Percentiles rank a stretch among this genome's conserved stretches.
Conservation (phyloP, 2,888 invertebrate genomes). For the Stenolophus ochropezus region DNA sequence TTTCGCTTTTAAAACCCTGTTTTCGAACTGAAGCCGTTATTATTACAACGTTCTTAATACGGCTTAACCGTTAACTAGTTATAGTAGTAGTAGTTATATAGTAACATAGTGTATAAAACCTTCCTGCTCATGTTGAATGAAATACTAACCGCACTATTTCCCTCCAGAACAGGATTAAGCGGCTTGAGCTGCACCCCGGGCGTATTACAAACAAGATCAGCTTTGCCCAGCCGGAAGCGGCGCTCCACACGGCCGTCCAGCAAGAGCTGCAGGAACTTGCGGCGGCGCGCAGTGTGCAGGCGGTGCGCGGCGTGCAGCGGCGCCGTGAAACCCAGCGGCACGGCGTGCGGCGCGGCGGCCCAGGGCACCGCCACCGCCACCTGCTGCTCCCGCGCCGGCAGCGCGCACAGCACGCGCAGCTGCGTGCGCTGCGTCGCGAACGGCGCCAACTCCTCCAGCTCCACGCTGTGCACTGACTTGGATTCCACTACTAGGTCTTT, state of each 20-base stretch:
- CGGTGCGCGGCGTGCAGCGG: constrained; percentile 88
- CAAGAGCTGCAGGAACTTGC: constrained; percentile 89
- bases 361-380: constrained; percentile 88
- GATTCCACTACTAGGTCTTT: constrained; percentile 75
- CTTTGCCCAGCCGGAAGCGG: constrained; percentile 48
- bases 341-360: constrained; percentile 82
- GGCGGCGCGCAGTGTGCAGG: constrained; percentile 87
- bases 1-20: too few relatives aligned
- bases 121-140: too few relatives aligned
- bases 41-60: too few relatives aligned
- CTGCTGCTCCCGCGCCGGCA: constrained; percentile 81
- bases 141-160: constrained; percentile 78
- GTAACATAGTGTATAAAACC: too few relatives aligned
- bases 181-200: constrained; percentile 79
- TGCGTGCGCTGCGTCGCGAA: constrained; percentile 66
- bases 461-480: not conserved
- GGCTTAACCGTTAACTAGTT: too few relatives aligned
- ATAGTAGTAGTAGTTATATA: too few relatives aligned
- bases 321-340: constrained; percentile 86
- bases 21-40: too few relatives aligned
- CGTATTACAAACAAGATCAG: constrained; percentile 73
- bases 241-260: constrained; percentile 77
- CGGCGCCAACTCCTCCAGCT: constrained; percentile 52
- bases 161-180: constrained; percentile 79
- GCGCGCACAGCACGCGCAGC: constrained; percentile 74